phyloP scores from a whole-genome alignment of 2,797 vertebrate genomes.

The Masticophis lateralis region DNA sequence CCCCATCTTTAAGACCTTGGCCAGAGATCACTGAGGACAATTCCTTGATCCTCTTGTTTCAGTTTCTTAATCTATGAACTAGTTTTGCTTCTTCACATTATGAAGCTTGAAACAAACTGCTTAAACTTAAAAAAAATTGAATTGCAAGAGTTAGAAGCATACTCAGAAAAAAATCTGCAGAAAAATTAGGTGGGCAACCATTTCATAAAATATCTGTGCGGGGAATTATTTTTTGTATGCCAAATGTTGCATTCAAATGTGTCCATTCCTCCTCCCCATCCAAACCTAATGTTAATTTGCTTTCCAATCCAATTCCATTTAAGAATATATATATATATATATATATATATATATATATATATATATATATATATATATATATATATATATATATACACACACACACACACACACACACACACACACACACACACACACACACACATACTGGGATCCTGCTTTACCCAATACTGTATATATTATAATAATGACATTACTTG shows the following conservation, averaged over 20 bases:
- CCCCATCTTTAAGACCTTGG: not conserved
- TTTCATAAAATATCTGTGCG: not conserved
- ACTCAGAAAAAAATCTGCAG: not conserved
- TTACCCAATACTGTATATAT: not conserved
- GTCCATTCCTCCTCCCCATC: not conserved
- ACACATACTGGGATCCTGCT: not conserved
- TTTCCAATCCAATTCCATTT: not conserved
- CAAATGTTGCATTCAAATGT: not conserved
- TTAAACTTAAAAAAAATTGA: not conserved
- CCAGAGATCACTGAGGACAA: not conserved
- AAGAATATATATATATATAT: not conserved
- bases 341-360: too few species aligned
- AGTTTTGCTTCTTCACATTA: conserved; percentile 12
- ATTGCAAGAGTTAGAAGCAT: not conserved
- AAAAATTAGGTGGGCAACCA: not conserved
- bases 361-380: too few species aligned
- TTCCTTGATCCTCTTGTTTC: not conserved
- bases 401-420: too few species aligned
- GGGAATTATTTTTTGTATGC: not conserved
- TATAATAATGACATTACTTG: not conserved
- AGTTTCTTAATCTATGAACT: not conserved
- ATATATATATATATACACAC: too few species aligned
- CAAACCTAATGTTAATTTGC: not conserved
- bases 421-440: too few species aligned
- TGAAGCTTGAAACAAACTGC: not conserved